Percentiles rank a stretch among this genome's conserved stretches.
These are phyloP conservation scores for Gerris lacustris DNA, from an alignment of 2,888 invertebrate species.

Conservation along the genomic window DNA sequence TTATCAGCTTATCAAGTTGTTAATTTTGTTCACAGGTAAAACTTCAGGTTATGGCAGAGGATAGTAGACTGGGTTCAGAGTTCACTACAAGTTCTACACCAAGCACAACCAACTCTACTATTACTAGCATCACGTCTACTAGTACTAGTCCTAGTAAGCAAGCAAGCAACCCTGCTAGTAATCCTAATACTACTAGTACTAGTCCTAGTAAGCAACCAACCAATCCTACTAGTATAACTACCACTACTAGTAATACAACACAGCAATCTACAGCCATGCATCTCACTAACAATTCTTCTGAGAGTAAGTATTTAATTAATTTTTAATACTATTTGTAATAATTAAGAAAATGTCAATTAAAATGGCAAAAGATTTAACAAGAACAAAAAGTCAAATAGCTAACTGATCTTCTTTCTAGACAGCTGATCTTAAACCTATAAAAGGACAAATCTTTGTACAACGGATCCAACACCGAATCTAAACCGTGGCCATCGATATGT, in stretches of 20 bases:
- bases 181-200: constrained; percentile 10
- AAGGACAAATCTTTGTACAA: no score
- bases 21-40: constrained; percentile 45
- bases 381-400: no score
- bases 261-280: constrained; percentile 26
- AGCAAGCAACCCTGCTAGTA: not conserved
- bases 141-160: not conserved
- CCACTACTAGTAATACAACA: constrained; percentile 5
- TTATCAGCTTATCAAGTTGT: not conserved
- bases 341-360: no score
- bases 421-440: no score
- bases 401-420: no score
- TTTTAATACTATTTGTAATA: no score
- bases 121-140: constrained; percentile 3
- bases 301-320: not conserved
- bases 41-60: constrained; percentile 80
- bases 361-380: no score
- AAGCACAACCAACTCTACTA: not conserved
- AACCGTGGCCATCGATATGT: no score
- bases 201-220: not conserved
- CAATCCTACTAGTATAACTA: constrained; percentile 9
- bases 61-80: constrained; percentile 42
- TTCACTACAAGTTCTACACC: constrained; percentile 8
- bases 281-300: constrained; percentile 33
- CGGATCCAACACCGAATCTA: no score